phyloP scores from a whole-genome alignment of 1,140 invertebrate genomes.

The Battus philenor region DNA sequence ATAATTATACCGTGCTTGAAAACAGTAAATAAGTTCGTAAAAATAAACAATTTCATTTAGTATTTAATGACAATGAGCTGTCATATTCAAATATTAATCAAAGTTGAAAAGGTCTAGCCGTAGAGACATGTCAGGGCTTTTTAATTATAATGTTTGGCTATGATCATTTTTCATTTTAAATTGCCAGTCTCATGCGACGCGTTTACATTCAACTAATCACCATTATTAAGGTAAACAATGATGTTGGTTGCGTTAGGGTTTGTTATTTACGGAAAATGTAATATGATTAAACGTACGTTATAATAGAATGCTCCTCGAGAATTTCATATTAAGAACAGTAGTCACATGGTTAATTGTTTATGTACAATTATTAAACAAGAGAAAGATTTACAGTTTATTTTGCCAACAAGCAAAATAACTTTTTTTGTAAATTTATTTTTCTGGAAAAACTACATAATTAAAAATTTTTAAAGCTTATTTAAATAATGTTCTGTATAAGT shows the following conservation, averaged over 20 bases:
- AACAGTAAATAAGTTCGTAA: no score
- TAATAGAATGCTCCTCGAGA: constrained; percentile 19
- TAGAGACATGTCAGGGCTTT: constrained; percentile 53
- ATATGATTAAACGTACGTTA: constrained; percentile 16
- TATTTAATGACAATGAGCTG: constrained; percentile 35
- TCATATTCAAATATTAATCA: constrained; percentile 66
- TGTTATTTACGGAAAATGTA: constrained; percentile 18
- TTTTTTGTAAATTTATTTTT: no score
- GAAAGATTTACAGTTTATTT: no score
- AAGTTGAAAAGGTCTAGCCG: constrained; percentile 42
- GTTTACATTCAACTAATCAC: constrained; percentile 56
- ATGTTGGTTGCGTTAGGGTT: constrained; percentile 11
- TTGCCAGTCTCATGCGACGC: constrained; percentile 52
- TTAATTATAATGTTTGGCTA: constrained; percentile 68
- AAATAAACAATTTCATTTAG: constrained; percentile 22
- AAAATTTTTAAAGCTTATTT: no score
- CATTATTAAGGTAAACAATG: constrained; percentile 47
- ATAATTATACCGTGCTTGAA: no score
- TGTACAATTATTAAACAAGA: no score
- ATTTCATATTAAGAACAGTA: no score
- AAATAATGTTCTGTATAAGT: no score
- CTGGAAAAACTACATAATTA: no score
- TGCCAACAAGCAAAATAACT: no score
- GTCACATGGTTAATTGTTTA: no score
- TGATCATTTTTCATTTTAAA: constrained; percentile 74